A percentile compares a stretch with the other conserved stretches of the same genome.
Evolutionary conservation across 2,113 vertebrate species (phyloP).

Genomic region (Oreochromis tanganicae): DNA sequence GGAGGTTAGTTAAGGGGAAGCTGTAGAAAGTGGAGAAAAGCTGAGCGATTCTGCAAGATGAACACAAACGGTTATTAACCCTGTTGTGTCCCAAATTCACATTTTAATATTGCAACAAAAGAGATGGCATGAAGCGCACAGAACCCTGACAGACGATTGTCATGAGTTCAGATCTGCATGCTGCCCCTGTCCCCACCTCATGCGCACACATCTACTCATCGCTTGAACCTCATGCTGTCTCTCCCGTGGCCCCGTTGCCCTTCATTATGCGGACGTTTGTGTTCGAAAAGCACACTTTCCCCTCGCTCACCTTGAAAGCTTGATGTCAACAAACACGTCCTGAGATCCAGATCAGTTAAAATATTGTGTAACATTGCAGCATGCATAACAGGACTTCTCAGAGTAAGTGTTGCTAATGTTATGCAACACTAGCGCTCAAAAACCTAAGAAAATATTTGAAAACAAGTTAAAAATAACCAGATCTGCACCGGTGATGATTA

Average conservation of each 20-base stretch:
- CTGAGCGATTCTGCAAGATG: neutral
- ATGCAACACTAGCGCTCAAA: neutral
- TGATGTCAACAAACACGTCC: neutral
- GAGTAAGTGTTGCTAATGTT: neutral
- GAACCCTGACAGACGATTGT: neutral
- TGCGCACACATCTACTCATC: neutral
- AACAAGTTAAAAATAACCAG: neutral
- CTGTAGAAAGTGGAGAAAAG: neutral
- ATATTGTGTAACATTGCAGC: neutral
- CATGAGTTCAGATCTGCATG: neutral
- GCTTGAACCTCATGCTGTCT: neutral
- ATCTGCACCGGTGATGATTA: neutral
- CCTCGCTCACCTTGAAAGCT: neutral
- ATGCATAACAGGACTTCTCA: neutral
- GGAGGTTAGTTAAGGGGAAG: conserved; percentile 75
- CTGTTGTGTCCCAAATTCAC: neutral
- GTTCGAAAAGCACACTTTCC: neutral
- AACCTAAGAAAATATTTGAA: neutral
- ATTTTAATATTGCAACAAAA: neutral
- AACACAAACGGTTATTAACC: neutral
- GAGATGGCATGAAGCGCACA: neutral
- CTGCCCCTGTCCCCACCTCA: neutral
- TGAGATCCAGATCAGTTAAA: neutral
- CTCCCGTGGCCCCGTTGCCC: neutral
- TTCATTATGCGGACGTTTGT: neutral